A percentile compares a stretch with the other conserved stretches of the same genome.
These are phyloP conservation scores for Cerceris ruficornis DNA, from an alignment of 2,888 invertebrate species.

Conservation along the genomic window DNA sequence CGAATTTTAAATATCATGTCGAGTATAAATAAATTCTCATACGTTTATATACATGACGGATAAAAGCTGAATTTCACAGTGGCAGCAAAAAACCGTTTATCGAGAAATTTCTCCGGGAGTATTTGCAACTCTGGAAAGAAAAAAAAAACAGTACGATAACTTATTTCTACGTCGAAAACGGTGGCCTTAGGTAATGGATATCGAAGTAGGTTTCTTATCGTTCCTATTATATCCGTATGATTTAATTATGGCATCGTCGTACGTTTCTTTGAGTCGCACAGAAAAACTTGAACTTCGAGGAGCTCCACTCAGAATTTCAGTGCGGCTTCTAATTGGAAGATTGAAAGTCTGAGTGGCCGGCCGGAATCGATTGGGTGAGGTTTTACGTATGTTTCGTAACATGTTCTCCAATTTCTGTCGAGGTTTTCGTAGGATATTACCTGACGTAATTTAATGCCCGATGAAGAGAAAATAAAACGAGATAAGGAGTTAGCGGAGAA, in stretches of 20 bases:
- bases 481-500: not conserved
- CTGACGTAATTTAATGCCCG: conserved; percentile 22
- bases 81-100: too few relatives aligned
- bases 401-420: conserved; percentile 29
- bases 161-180: not conserved
- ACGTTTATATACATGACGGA: too few relatives aligned
- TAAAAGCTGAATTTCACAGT: too few relatives aligned
- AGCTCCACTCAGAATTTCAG: conserved; percentile 18
- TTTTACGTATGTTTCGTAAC: conserved; percentile 10
- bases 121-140: too few relatives aligned
- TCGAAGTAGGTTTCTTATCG: conserved; percentile 20
- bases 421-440: conserved; percentile 19
- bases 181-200: conserved; percentile 35
- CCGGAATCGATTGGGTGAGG: conserved; percentile 34
- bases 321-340: conserved; percentile 30
- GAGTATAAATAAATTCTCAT: too few relatives aligned
- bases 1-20: too few relatives aligned
- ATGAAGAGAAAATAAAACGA: not conserved
- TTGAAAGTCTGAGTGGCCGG: conserved; percentile 40
- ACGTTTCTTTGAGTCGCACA: conserved; percentile 14
- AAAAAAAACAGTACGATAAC: too few relatives aligned
- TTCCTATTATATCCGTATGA: conserved; percentile 47
- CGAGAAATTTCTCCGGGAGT: too few relatives aligned
- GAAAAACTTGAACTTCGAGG: not conserved
- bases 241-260: conserved; percentile 49